Conservation (phyloP, 1,140 invertebrate genomes). For the Cheumatopsyche charites region DNA sequence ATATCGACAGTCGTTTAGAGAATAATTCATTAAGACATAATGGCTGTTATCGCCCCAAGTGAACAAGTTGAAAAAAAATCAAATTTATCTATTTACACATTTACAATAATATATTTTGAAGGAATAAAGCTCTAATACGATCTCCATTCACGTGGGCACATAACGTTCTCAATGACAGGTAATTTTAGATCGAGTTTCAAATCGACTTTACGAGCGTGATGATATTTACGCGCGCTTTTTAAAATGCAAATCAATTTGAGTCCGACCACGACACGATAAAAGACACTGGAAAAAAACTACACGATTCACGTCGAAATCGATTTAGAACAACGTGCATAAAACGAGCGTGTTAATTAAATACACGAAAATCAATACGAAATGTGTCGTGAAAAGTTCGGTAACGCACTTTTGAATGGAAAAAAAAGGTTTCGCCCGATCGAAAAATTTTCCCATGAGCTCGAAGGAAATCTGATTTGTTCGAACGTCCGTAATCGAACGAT, state of each 20-base stretch:
- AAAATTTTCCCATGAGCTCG: too few species aligned
- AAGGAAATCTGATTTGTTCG: too few species aligned
- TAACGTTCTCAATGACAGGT: conserved; percentile 26
- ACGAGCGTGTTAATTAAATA: background rate
- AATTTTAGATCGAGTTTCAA: conserved; percentile 20
- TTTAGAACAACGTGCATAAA: background rate
- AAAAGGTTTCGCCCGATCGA: too few species aligned
- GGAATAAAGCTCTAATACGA: background rate
- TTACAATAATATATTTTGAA: background rate
- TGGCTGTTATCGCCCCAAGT: conserved; percentile 5
- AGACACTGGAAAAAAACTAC: background rate
- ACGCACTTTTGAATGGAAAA: too few species aligned
- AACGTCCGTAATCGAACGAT: too few species aligned
- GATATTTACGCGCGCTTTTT: conserved; percentile 22
- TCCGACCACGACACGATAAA: too few species aligned
- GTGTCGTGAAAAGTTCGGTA: background rate
- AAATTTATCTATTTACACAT: background rate
- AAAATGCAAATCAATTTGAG: conserved; percentile 14
- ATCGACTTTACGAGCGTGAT: conserved; percentile 16
- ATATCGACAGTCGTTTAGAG: background rate
- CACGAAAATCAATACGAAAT: background rate
- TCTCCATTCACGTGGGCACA: conserved; percentile 1
- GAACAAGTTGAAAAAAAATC: background rate
- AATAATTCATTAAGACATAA: conserved; percentile 16
- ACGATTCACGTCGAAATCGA: conserved; percentile 11